Conservation (phyloP, 2,797 vertebrate genomes). For the Myotis vivesi region DNA sequence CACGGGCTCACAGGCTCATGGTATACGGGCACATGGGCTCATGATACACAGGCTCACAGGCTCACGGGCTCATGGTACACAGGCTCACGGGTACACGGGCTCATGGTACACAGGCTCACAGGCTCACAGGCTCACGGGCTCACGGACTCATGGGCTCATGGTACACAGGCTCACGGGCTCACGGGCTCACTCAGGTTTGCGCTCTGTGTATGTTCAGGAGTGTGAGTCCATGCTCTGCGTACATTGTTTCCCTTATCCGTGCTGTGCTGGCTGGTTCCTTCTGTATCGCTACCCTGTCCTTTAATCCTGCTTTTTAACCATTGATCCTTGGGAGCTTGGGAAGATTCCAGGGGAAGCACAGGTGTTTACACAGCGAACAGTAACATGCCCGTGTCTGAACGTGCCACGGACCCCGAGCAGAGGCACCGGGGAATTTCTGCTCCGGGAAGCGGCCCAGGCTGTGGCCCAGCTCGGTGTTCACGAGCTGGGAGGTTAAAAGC, state of each 20-base stretch:
- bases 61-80: too few relatives aligned
- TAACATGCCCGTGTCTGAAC: fast-evolving
- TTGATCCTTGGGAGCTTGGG: background rate
- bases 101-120: too few relatives aligned
- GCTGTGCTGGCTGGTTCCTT: background rate
- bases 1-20: too few relatives aligned
- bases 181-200: background rate
- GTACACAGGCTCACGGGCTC: too few relatives aligned
- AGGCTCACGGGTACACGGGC: fast-evolving
- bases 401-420: fast-evolving
- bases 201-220: background rate
- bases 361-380: background rate
- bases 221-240: fast-evolving
- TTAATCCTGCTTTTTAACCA: background rate
- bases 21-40: too few relatives aligned
- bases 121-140: too few relatives aligned
- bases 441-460: background rate
- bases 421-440: background rate
- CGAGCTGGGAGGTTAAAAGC: fast-evolving
- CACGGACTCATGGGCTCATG: fast-evolving
- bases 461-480: background rate
- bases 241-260: background rate
- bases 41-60: fast-evolving
- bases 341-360: background rate
- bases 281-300: background rate